Evolutionary conservation across 2,113 vertebrate genomes (phyloP), one percentile per base, ranked within the genome.

Genomic region (Lepus europaeus): DNA sequence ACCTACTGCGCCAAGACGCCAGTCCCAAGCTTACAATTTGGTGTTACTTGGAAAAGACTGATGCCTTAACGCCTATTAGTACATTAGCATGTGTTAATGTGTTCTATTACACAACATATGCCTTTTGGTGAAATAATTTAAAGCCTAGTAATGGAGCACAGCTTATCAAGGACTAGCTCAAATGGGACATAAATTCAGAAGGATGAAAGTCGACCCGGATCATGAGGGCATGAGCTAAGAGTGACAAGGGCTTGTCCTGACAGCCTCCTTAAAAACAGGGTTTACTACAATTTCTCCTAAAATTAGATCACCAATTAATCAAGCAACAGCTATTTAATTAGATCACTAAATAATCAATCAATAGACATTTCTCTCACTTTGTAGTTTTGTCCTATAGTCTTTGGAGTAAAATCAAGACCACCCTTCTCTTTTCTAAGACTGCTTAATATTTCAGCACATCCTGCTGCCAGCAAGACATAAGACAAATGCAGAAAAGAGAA

Each of bases 271-370:
- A 66, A 80, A 80, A 89, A 53, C 20, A 61, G 9, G 9, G 45
- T 81, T 73, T 89, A 93, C 56, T 90, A 72, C 36, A 81, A 9
- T 86, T 79, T 93, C 88, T 77, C 63, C 80, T 91, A 91, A 93
- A 95, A 77, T 17, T 86, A 85, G 31, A 61, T 91, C 83, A 93
- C 16, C 87, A 89, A 85, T 69, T 85, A 95, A 86, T 90, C 77
- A 77, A 56, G 56, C 84, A 89, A 87, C 17, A 77, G 20, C 25
- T 82, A 49, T 86, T 93, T 91, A 86, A 80, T 17, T 86, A 85
- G 31, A 61, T 91, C 83, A 93, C 20, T 91, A 89, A 85, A 64
- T 85, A 95, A 86, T 90, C 70, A 77, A 56, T 93, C 89, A 86
- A 80, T 59, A 36, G 13, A 88, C 51, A 73, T 83, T 91, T 92